A percentile compares a stretch with the other conserved stretches of the same genome.
Conservation (phyloP, 2,113 vertebrate genomes). For the Mesembrinibis cayennensis region DNA sequence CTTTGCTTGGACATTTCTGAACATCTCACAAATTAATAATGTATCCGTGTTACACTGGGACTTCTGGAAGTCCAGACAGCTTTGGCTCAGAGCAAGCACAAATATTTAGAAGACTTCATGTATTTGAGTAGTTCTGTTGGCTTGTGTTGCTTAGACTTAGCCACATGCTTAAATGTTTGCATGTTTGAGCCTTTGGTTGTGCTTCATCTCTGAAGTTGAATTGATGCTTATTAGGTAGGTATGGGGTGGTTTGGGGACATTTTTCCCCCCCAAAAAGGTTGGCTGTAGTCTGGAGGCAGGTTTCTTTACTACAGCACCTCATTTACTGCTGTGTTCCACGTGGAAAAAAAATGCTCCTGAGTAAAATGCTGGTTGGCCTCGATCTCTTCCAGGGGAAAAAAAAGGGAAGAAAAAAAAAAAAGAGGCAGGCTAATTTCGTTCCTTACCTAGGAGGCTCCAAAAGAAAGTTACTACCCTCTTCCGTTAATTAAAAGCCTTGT, state of each 20-base stretch:
- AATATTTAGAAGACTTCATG: not conserved
- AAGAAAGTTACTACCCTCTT: not conserved
- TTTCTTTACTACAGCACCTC: not conserved
- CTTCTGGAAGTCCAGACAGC: not conserved
- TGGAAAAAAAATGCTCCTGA: not conserved
- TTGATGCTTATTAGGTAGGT: not conserved
- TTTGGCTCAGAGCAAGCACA: not conserved
- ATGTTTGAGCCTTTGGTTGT: not conserved
- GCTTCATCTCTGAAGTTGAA: not conserved
- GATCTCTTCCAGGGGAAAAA: not conserved
- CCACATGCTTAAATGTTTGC: not conserved
- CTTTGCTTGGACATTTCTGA: not conserved
- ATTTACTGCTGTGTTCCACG: not conserved
- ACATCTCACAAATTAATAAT: not conserved
- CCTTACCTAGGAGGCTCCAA: not conserved
- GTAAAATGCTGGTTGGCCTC: not conserved
- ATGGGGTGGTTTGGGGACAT: not conserved
- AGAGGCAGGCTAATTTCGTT: not conserved
- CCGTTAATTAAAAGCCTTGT: not conserved
- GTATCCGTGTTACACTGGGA: not conserved
- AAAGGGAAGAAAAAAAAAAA: too few species aligned
- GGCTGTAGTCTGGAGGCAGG: not conserved
- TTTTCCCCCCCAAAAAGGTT: not conserved
- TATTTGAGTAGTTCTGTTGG: not conserved
- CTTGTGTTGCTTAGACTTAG: not conserved